Evolutionary conservation across 2,888 invertebrate genomes (phyloP), one percentile per base, ranked within the genome.

Genomic region (Pinctada fucata): DNA sequence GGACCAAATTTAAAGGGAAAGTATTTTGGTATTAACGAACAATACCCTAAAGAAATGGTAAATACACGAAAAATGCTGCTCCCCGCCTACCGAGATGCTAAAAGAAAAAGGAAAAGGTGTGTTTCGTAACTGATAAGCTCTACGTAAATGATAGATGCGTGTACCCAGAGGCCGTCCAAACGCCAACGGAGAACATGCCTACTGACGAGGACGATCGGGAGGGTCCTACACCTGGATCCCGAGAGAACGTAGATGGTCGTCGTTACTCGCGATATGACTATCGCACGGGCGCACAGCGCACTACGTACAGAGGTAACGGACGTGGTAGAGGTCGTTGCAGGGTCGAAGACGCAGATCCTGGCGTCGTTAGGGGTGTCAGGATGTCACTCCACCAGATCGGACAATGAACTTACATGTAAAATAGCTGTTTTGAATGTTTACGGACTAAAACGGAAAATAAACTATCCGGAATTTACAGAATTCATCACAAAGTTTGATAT

Each of bases 401-500:
- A 52, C 10, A 52, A 52, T 8, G 6, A 52, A 10, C 58, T 70
- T n/a, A n/a, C n/a, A n/a, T n/a, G n/a, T 8, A 70, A 70, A 49
- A 49, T 49, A 3, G n/a, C 13, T 2, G 50, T 6, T 13, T 31
- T 70, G 47, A 70, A 70, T 70, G 50, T 70, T n/a, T 49, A 49
- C n/a, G 70, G 70, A 16, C 70, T 70, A 5, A 50, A 1, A 1
- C 48, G 4, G 2, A 70, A 70, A 70, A 47, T 70, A 5, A 70
- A 70, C 47, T 70, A 49, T n/a, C 70, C 70, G n/a, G 70, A 70
- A 70, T 49, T 70, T n/a, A 49, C 50, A 13, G 70, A 70, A 49
- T 70, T 31, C 13, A n/a, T 49, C 2, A 1, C 2, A 6, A 1
- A 70, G 31, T 4, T 10, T 16, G 58, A 52, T 72, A 58, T 52